Base-by-base conservation (phyloP, 2,888 invertebrate genomes). In the Eupithecia subfuscata region DNA sequence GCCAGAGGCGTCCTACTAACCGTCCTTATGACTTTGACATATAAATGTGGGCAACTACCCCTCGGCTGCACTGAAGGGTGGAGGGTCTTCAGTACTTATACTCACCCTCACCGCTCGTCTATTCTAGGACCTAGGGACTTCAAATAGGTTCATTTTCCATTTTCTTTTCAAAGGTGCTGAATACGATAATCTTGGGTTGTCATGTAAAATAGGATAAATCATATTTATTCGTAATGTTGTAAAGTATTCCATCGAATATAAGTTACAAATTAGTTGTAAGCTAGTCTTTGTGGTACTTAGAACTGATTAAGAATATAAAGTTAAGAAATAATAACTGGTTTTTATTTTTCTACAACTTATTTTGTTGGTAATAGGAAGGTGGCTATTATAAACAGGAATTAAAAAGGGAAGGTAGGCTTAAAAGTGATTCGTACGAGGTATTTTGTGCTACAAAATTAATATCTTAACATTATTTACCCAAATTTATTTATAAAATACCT, bases 1-100 rank as follows among this genome's bases (percentile, higher is more conserved):
- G 97, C 78, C 98, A 98, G 88, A 96, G 98, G 86, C 96, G 98
- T 84, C 97, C 98, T 9, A 92, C 98, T 9, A 92, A 92, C 75
- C 91, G 94, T 77, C 94, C 94, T 34, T 94, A 91, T 80, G 94
- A 94, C 76, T 94, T 93, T 80, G 93, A 95, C 82, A 92, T 92
- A 82, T 94, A 93, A 88, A 64, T 22, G 12, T 43, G 12, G 22
- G 11, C 40, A 43, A 68, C 43, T 14, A 45, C 64, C 64, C 63
- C 64, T 34, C 18, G 34, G 34, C 60, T 34, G 68, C 40, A 67
- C 22, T 40, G 12, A 40, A 37, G 11, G 64, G 63, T 63, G 18
- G 30, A 34, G 18, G 65, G 64, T 64, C 64, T 34, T 64, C 34
- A 40, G 67, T 67, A 40, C 67, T 40, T 22, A 68, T 67, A 40